Base-by-base conservation (phyloP, 1,140 invertebrate genomes). In the Eupristina koningsbergeri region DNA sequence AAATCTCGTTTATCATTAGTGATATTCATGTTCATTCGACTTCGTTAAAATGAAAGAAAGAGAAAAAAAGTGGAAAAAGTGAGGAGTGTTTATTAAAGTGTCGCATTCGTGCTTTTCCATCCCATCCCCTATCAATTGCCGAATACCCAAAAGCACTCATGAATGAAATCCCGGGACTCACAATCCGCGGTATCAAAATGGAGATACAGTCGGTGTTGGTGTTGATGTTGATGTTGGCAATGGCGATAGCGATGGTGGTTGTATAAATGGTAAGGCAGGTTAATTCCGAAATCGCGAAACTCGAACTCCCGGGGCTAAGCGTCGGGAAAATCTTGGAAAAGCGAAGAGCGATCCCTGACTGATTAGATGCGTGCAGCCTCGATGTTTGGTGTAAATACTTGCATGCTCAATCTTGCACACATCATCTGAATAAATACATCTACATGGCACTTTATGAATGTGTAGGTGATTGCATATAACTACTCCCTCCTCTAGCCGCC, bases 31-130 rank as follows among this genome's bases (percentile, higher is more conserved):
- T 47, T 80, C 79, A 73, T 80, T 71, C 47, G 58, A 31, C 47
- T 26, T n/a, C n/a, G 36, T 34, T 26, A 45, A 45, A 73, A 47
- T 45, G 41, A 50, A 29, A 75, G 29, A 31, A 75, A 75, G 45
- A 3, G 34, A 0, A 34, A 31, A 69, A 79, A 39, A 36, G n/a
- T 9, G 47, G 19, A 39, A 47, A 79, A 39, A 36, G n/a, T 9
- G 47, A 13, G 36, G 47, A 50, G 50, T 75, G 80, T 75, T 81
- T 81, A 81, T 81, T 81, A 75, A 81, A 81, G 71, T 71, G n/a
- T 47, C 53, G 1, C 39, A 45, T 39, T 39, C 39, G n/a, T n/a
- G n/a, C n/a, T n/a, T n/a, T n/a, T 73, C 53, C 17, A 67, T 50
- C 69, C 80, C 61, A 75, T 19, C 73, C 19, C 41, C 3, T 22